Evolutionary conservation across 2,888 invertebrate species (phyloP).

Genomic region (Cheiracanthium punctorium): DNA sequence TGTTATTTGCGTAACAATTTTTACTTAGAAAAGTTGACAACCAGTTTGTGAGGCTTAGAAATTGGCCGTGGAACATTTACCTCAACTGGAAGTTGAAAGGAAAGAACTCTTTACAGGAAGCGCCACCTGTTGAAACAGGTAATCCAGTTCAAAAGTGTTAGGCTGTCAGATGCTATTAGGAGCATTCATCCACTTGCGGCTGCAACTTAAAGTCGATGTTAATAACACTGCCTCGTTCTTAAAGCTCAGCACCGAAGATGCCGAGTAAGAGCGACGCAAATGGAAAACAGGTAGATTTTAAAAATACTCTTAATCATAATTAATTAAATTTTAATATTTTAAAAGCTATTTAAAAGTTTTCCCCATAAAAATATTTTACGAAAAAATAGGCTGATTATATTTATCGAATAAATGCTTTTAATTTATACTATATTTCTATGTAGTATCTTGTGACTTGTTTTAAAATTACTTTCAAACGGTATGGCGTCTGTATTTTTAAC

Average conservation of each 20-base stretch:
- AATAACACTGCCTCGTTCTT: background rate
- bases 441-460: too few relatives aligned
- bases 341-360: too few relatives aligned
- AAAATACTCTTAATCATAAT: too few relatives aligned
- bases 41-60: background rate
- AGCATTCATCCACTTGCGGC: background rate
- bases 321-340: too few relatives aligned
- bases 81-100: background rate
- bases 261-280: background rate
- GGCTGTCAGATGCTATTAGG: background rate
- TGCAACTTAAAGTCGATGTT: background rate
- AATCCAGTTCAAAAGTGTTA: background rate
- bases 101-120: background rate
- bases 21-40: background rate
- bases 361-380: too few relatives aligned
- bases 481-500: too few relatives aligned
- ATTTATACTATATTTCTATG: too few relatives aligned
- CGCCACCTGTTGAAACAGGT: background rate
- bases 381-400: too few relatives aligned
- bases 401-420: too few relatives aligned
- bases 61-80: background rate
- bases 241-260: background rate
- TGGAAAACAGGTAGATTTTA: background rate
- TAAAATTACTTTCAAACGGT: too few relatives aligned
- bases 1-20: too few relatives aligned